Evolutionary conservation across 2,888 invertebrate species (phyloP), one percentile per base, ranked within the genome.

Genomic region (Cosmopolites sordidus): DNA sequence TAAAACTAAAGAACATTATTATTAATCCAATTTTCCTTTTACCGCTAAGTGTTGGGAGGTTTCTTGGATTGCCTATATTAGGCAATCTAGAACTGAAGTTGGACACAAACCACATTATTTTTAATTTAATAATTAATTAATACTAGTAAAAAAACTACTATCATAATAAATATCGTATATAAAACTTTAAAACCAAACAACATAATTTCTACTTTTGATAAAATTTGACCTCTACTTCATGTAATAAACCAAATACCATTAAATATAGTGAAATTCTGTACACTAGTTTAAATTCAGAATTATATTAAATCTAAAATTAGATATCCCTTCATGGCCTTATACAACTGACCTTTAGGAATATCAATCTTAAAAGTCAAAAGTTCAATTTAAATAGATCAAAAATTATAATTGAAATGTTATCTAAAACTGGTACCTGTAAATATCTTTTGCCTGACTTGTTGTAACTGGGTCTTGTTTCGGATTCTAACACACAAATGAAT

Each of bases 401-500:
- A n/a, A 22, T 8, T 27, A 27, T 14, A 39, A 4, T 1, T 11
- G 27, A 39, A 15, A 12, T 16, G 38, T 15, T 43, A 73, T 3
- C 2, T 15, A 3, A 9, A 40, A 40, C 11, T 16, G 9, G 75
- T 78, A 93, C 93, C 92, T 79, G 89, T 87, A 68, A 93, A 90
- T 71, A 88, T 83, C 72, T 86, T 81, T 65, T 92, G 89, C 63
- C 86, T 79, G 47, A 83, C 79, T 72, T 85, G 83, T 59, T 86
- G 79, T 58, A 89, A 83, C 73, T 88, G 85, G 72, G 84, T 90
- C 73, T 86, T 86, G 73, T 88, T 87, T 66, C 87, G 84, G 60
- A 94, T 88, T 70, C 79, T 82, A 17, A 96, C 90, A 79, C 96
- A 97, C 43, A 97, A 78, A 73, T 93, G 89, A 60, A 97, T 88